A percentile compares a stretch with the other conserved stretches of the same genome.
Evolutionary conservation across 2,888 invertebrate species (phyloP).

Genomic region (Calliphora vomitoria): DNA sequence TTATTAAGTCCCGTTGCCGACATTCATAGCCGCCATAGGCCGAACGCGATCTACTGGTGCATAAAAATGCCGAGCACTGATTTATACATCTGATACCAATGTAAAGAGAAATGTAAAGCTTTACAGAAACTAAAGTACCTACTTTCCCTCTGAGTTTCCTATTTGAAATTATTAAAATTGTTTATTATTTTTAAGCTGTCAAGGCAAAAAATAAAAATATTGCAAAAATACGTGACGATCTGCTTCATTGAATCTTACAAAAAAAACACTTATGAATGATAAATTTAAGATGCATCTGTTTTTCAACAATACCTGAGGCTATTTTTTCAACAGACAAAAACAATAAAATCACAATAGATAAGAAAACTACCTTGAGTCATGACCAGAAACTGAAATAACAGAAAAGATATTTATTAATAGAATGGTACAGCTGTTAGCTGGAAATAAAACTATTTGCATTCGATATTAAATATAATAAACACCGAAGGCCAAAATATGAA

Average conservation of each 20-base stretch:
- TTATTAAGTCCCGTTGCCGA: no score
- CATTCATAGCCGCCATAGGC: no score
- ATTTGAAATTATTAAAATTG: not conserved
- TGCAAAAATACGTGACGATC: constrained; percentile 42
- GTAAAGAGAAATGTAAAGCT: no score
- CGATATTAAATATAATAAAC: constrained; percentile 9
- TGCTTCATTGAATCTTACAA: constrained; percentile 21
- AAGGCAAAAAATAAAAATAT: constrained; percentile 8
- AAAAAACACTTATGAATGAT: not conserved
- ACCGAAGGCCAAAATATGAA: not conserved
- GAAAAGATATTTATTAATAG: not conserved
- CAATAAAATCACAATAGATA: constrained; percentile 17
- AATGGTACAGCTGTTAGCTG: constrained; percentile 1
- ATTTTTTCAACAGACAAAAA: not conserved
- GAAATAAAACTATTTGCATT: constrained; percentile 37
- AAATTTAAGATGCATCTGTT: not conserved
- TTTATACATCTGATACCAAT: no score
- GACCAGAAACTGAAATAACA: not conserved
- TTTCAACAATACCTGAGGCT: constrained; percentile 3
- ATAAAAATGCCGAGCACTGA: no score
- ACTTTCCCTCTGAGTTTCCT: no score
- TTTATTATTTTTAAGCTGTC: not conserved
- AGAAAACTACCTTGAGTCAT: constrained; percentile 5
- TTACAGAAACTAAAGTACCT: no score
- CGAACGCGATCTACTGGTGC: no score